Base-by-base conservation (phyloP, 2,888 invertebrate genomes). In the Cosmopolites sordidus region DNA sequence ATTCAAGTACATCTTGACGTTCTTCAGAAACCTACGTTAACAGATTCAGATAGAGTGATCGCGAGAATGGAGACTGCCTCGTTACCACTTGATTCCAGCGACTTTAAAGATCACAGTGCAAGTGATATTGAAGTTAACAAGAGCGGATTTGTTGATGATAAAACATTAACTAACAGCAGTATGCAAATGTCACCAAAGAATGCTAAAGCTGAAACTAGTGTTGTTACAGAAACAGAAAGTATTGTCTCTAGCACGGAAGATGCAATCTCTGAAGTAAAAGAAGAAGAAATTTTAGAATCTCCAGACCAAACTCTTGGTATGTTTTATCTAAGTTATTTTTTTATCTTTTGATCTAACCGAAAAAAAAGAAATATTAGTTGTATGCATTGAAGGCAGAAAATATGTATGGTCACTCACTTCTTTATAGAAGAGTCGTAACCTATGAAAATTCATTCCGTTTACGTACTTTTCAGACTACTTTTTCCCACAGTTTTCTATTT, bases 41-140 rank as follows among this genome's bases (percentile, higher is more conserved):
- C 64, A 8, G 64, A 66, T 15, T 60, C 64, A 1, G 65, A 66
- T 59, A 68, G 73, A 45, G 60, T 62, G 11, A 60, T 66, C 16
- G 61, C 63, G 39, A 58, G 58, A 41, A 64, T 65, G 62, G 68
- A 69, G 27, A 71, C 70, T 2, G 64, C 65, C 51, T 62, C 66
- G 5, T 14, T 58, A n/a, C 11, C 51, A 2, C 16, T 46, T 5
- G 14, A 15, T 43, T 40, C 17, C 8, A 22, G 43, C 4, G 38
- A 50, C 9, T 43, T 42, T 6, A 48, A 33, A 27, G 40, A 27
- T 17, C 29, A 16, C 15, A 15, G 43, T 37, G 2, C 16, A 16
- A 37, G 37, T 27, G 37, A 6, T 38, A 18, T n/a, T n/a, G 37
- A 18, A 37, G n/a, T 22, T 8, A 8, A 12, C 22, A 22, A 22